phyloP scores from a whole-genome alignment of 2,888 invertebrate species.

The Cartodere bifasciata region DNA sequence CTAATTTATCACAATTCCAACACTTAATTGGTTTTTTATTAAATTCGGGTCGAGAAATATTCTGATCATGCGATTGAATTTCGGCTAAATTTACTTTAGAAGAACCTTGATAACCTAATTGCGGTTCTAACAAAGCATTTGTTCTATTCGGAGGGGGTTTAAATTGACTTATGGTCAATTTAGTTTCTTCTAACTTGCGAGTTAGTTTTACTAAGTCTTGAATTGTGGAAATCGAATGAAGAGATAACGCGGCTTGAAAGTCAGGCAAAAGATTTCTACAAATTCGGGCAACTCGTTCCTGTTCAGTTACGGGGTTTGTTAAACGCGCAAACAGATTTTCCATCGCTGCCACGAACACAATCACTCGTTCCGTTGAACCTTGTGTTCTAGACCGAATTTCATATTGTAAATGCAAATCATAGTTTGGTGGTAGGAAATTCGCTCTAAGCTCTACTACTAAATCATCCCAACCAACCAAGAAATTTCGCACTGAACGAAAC shows the following conservation, averaged over 20 bases:
- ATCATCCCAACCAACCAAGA: conserved; percentile 9
- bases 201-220: no score
- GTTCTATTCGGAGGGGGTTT: no score
- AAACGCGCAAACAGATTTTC: no score
- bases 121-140: neutral
- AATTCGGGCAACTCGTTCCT: neutral
- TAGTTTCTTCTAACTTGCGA: no score
- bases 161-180: no score
- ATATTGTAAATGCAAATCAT: conserved; percentile 15
- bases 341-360: conserved; percentile 11
- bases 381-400: conserved; percentile 14
- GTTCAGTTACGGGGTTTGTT: neutral
- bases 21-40: no score
- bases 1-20: neutral
- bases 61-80: no score
- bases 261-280: conserved; percentile 1
- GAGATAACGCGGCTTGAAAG: neutral
- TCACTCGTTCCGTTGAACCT: conserved; percentile 13
- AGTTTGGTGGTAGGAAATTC: conserved; percentile 14
- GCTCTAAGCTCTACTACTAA: conserved; percentile 7
- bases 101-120: conserved; percentile 1
- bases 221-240: no score
- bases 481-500: neutral
- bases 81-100: no score
- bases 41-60: no score